Base-by-base conservation (phyloP, 2,113 vertebrate genomes). In the Malaclemys terrapin region DNA sequence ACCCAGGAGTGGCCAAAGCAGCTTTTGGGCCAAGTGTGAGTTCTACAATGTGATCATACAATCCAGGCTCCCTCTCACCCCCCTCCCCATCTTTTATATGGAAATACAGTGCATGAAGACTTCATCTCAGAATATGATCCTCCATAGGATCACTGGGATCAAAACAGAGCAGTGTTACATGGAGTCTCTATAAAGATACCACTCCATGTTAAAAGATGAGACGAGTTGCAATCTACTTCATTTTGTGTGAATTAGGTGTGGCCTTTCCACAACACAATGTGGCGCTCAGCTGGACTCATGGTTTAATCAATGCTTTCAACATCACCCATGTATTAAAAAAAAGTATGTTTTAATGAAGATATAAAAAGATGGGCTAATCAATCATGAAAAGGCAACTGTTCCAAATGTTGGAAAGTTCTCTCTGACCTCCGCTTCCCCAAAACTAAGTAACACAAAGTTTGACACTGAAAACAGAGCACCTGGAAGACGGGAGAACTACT, bases 381-480 rank as follows among this genome's bases (percentile, higher is more conserved):
- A 53, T 76, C 92, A 65, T 1, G 22, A 54, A 75, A 87, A 88
- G 82, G 22, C 57, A 96, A 90, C 87, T 84, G 6, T 83, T 38
- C 42, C 20, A 90, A 83, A 88, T 85, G 0, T 5, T 42, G 29
- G 24, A 11, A 72, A 92, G 54, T 50, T 89, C 84, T 82, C 62
- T 10, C 65, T 54, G 12, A 52, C 12, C 47, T 82, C 12, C 14
- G 31, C 0, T n/a, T 3, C 42, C 59, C 72, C 76, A 80, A 94
- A 97, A 80, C 29, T 25, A 80, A 87, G 85, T 93, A 95, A 93
- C 80, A 88, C 76, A 54, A 56, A 93, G 62, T 42, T 92, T 96
- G 87, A 96, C 89, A 96, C 72, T 75, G 93, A 95, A 94, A 57
- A 80, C 82, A 50, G 56, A 94, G 84, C 96, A 96, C 89, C 83